Base-by-base conservation (phyloP, 2,797 vertebrate species). In the Chaunax sp. region DNA sequence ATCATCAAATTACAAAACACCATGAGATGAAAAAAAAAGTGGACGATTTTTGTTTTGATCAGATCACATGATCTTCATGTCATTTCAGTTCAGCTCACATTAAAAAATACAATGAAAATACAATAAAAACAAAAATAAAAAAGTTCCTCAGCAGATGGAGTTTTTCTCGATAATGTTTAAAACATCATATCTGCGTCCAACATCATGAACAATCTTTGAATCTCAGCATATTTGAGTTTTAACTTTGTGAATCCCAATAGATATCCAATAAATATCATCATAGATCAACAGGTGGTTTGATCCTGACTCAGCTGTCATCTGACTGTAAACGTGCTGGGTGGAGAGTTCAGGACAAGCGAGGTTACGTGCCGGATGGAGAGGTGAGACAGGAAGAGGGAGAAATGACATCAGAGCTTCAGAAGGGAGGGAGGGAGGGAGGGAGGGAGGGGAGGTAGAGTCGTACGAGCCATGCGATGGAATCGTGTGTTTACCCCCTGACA, bases 401-500 rank as follows among this genome's bases (percentile, higher is more conserved):
- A n/a, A n/a, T n/a, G n/a, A n/a, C n/a, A n/a, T n/a, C n/a, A n/a
- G n/a, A n/a, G n/a, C n/a, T n/a, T n/a, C n/a, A n/a, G n/a, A n/a
- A n/a, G 54, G 57, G 35, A 60, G 77, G 69, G 23, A 57, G 59
- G 68, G 69, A 20, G 68, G 52, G 69, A 45, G 54, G 57, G 35
- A 60, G 77, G 69, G 23, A 57, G 59, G 68, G 69, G 23, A 65
- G 52, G 69, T 57, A 23, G 19, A 33, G 64, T 76, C 74, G 68
- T 66, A 84, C 88, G 80, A 93, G 93, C 90, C 92, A 91, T 95
- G 94, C 93, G 81, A 90, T 92, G 90, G 86, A 87, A 74, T 92
- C 69, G 84, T 94, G 89, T 91, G 87, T 93, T 95, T 95, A 95
- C 94, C 94, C 95, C 94, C 94, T 95, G 92, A 96, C 94, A 95